Evolutionary conservation across 2,797 vertebrate species (phyloP), one percentile per base, ranked within the genome.

Genomic region (Ibycter americanus): DNA sequence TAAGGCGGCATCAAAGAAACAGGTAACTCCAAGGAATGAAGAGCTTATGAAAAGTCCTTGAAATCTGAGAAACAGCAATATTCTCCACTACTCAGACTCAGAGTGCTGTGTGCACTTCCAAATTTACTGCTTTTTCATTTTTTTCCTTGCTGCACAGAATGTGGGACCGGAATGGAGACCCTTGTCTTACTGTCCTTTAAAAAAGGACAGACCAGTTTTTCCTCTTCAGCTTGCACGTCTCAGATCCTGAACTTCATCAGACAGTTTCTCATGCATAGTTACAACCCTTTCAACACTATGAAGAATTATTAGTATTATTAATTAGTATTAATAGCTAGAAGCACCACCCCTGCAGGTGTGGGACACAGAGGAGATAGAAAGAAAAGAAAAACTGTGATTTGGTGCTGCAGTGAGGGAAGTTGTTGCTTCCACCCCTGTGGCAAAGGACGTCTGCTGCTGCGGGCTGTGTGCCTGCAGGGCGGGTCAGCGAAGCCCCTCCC

Each of bases 361-460:
- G 26, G 47, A 54, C 31, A 25, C 17, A 3, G 66, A 42, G 25
- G 11, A 67, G 26, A 44, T n/a, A 52, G 34, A 21, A 58, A 12
- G 42, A 72, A 22, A 47, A 52, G 32, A 46, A 23, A 36, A 56
- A 20, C 2, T 27, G 6, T 22, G 4, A 25, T 15, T 23, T 42
- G 34, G 29, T 34, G 71, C 40, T 6, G 8, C 59, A 42, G 31
- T 3, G 23, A 44, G 70, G 44, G 18, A 62, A 62, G 68, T 8
- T 38, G 21, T 55, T 20, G 38, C 70, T 40, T 17, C 62, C 17
- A 13, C 5, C 27, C 21, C 9, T 15, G 3, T 0, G 2, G 47
- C 2, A 3, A 29, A 32, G 63, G 46, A 4, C 1, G 0, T 15
- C 27, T 15, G n/a, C n/a, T 68, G 63, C 54, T 1, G 1, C 0